A percentile compares a stretch with the other conserved stretches of the same genome.
Evolutionary conservation across 2,797 vertebrate species (phyloP).

Genomic region (Gymnoscopelus braueri): DNA sequence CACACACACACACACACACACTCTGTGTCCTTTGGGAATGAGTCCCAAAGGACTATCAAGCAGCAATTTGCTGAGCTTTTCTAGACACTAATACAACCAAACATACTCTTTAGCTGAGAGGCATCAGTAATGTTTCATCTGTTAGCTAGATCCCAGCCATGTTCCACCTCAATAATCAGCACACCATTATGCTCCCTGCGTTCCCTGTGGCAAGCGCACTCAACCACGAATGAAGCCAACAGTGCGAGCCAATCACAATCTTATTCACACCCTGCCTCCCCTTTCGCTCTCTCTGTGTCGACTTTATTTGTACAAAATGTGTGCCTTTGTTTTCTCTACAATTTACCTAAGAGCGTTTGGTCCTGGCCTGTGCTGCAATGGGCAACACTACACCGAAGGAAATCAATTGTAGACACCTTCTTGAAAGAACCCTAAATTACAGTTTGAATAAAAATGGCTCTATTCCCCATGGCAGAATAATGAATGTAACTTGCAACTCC

Average conservation of each 20-base stretch:
- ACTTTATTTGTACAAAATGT: constrained; percentile 52
- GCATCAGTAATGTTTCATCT: constrained; percentile 57
- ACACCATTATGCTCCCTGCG: constrained; percentile 43
- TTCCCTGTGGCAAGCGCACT: constrained; percentile 38
- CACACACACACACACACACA: background rate
- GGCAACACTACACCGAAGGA: constrained; percentile 56
- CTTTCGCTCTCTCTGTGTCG: constrained; percentile 29
- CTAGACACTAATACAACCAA: constrained; percentile 40
- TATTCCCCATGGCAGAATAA: constrained; percentile 61
- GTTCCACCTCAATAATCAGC: constrained; percentile 56
- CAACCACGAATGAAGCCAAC: constrained; percentile 39
- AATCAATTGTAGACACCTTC: constrained; percentile 59
- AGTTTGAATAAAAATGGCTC: constrained; percentile 48
- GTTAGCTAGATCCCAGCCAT: constrained; percentile 30
- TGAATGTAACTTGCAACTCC: constrained; percentile 65
- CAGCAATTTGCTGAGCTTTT: constrained; percentile 34
- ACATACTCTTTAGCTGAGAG: constrained; percentile 48
- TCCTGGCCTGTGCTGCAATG: constrained; percentile 40
- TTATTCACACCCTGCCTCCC: constrained; percentile 12
- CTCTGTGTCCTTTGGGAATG: too few species aligned
- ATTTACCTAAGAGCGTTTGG: constrained; percentile 4
- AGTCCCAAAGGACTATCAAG: constrained; percentile 37
- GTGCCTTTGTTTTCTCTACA: constrained; percentile 27
- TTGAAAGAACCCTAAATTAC: constrained; percentile 52
- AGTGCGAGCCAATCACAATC: constrained; percentile 29